These are phyloP conservation scores for Phrynosoma platyrhinos DNA, from an alignment of 2,113 vertebrate species.

Conservation along the genomic window DNA sequence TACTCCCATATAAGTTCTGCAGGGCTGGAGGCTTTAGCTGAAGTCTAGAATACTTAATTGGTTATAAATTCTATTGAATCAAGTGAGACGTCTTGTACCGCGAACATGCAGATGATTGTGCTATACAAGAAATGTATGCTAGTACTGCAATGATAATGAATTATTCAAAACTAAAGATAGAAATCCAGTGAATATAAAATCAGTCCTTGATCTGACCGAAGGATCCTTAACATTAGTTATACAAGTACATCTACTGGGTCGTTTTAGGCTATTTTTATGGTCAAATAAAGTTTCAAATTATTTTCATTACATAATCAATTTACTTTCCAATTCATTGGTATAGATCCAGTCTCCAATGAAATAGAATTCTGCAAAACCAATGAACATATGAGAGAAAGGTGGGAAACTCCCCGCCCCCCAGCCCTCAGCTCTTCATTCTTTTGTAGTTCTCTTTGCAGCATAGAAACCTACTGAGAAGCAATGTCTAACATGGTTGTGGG, in stretches of 20 bases:
- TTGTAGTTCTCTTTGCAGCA: not conserved
- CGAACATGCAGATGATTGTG: not conserved
- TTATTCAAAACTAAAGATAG: conserved; percentile 21
- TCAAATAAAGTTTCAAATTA: not conserved
- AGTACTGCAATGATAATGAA: not conserved
- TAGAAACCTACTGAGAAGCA: not conserved
- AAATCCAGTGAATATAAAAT: not conserved
- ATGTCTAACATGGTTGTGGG: not conserved
- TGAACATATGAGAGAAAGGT: not conserved
- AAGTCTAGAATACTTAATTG: not conserved
- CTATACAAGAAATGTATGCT: conserved; percentile 4
- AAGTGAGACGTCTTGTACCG: not conserved
- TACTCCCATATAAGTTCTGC: not conserved
- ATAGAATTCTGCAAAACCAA: not conserved
- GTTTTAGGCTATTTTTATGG: not conserved
- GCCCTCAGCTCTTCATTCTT: too few relatives aligned
- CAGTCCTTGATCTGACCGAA: not conserved
- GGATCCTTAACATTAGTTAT: not conserved
- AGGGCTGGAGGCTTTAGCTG: not conserved
- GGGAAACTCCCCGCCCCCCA: not conserved
- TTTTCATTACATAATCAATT: not conserved
- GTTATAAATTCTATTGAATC: not conserved
- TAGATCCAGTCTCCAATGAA: not conserved
- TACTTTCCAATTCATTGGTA: not conserved
- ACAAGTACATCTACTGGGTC: not conserved